A percentile compares a stretch with the other conserved stretches of the same genome.
Evolutionary conservation across 2,888 invertebrate species (phyloP).

Genomic region (Agapostemon virescens): DNA sequence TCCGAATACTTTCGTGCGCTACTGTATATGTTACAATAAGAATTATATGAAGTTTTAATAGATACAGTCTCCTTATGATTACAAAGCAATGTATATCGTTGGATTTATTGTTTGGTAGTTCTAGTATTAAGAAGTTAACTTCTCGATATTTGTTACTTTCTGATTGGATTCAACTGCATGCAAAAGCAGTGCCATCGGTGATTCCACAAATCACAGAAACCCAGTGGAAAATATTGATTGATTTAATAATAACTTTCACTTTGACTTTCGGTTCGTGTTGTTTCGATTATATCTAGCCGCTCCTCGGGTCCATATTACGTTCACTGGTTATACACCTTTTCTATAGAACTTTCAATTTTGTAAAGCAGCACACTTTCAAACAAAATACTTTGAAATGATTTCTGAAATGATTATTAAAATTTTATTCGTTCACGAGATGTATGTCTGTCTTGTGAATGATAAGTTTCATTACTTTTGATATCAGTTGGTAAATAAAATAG

Average conservation of each 20-base stretch:
- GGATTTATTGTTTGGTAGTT: too few relatives aligned
- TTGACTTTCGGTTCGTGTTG: constrained; percentile 47
- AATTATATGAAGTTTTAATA: too few relatives aligned
- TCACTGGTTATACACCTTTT: constrained; percentile 27
- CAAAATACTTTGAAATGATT: neutral
- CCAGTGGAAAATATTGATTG: constrained; percentile 17
- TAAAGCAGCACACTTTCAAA: neutral
- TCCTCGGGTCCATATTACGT: constrained; percentile 30
- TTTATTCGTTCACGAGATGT: neutral
- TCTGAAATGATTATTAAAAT: neutral
- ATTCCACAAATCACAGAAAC: neutral
- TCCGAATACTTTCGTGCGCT: too few relatives aligned
- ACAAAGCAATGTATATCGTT: too few relatives aligned
- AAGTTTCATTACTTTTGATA: neutral
- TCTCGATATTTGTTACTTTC: neutral
- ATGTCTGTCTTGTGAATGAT: neutral
- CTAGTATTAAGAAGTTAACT: too few relatives aligned
- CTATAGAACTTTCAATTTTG: constrained; percentile 34
- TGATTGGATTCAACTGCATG: neutral
- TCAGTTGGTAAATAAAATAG: neutral
- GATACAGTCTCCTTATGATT: too few relatives aligned
- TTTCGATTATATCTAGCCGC: constrained; percentile 30
- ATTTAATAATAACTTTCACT: constrained; percentile 52
- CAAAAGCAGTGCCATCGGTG: neutral
- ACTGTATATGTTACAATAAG: too few relatives aligned